These are phyloP conservation scores for Ladona fulva DNA, from an alignment of 1,140 invertebrate species.

Conservation along the genomic window DNA sequence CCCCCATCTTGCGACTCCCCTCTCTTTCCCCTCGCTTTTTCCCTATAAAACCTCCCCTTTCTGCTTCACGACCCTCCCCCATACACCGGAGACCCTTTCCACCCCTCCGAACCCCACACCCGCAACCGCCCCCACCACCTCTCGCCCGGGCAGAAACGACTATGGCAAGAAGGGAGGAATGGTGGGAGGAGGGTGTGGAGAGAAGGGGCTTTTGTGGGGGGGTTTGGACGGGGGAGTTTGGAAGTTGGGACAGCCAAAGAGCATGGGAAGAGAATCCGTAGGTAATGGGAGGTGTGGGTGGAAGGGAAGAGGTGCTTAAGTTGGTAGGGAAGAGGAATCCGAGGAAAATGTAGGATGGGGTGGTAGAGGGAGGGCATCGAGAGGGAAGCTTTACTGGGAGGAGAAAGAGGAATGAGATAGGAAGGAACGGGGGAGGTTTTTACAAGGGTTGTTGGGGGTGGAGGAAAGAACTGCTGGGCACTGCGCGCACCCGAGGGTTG, in stretches of 20 bases:
- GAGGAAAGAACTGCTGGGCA: too few species aligned
- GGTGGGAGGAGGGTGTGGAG: constrained; percentile 12
- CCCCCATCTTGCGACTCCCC: constrained; percentile 13
- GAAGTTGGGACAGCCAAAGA: neutral
- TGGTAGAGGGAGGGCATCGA: too few species aligned
- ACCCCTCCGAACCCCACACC: neutral
- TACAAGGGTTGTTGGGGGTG: too few species aligned
- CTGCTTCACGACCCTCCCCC: neutral
- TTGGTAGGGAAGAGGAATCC: neutral
- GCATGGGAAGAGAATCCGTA: neutral
- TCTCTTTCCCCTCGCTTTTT: constrained; percentile 12
- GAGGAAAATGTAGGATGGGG: too few species aligned
- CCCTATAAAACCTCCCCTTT: neutral
- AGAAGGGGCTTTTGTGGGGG: neutral
- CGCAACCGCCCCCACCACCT: constrained; percentile 15
- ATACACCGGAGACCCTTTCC: neutral
- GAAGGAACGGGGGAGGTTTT: too few species aligned
- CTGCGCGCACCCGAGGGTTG: too few species aligned
- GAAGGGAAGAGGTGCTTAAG: neutral
- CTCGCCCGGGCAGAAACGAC: constrained; percentile 21
- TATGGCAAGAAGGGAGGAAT: constrained; percentile 22
- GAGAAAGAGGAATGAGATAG: too few species aligned
- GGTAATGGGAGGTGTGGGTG: too few species aligned
- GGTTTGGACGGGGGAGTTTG: neutral
- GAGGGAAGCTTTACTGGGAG: too few species aligned